Evolutionary conservation across 2,888 invertebrate species (phyloP).

Genomic region (Harpagoxenus sublaevis): DNA sequence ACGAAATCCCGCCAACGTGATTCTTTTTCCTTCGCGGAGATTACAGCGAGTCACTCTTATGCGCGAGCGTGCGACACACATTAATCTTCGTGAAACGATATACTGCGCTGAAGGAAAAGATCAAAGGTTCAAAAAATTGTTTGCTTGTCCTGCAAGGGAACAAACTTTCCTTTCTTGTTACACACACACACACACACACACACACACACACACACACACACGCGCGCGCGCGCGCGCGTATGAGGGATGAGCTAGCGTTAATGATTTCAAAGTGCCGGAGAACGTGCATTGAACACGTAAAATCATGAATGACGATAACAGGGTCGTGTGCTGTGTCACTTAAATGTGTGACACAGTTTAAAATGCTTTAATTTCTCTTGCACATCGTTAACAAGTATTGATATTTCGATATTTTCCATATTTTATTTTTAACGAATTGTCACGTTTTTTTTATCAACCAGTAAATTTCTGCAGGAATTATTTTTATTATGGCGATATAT

Average conservation of each 20-base stretch:
- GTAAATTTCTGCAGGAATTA: background rate
- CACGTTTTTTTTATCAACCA: background rate
- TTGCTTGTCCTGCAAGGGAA: conserved; percentile 48
- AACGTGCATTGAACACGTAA: conserved; percentile 14
- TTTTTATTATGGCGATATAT: background rate
- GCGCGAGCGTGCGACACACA: conserved; percentile 46
- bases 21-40: conserved; percentile 56
- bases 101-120: conserved; percentile 22
- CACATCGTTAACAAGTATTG: conserved; percentile 18
- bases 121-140: conserved; percentile 67
- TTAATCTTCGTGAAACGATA: conserved; percentile 55
- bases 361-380: background rate
- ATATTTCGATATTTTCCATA: background rate
- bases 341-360: background rate
- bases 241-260: background rate
- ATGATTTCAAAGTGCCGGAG: conserved; percentile 28
- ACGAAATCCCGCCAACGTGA: conserved; percentile 56
- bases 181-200: background rate
- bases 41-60: conserved; percentile 54
- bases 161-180: conserved; percentile 46
- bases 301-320: conserved; percentile 25
- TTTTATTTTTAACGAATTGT: conserved; percentile 4
- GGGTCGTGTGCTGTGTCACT: background rate
- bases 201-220: too few species aligned
- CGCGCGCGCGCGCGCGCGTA: too few species aligned